These are phyloP conservation scores for Leptinotarsa texana DNA, from an alignment of 1,140 invertebrate species.

Conservation along the genomic window DNA sequence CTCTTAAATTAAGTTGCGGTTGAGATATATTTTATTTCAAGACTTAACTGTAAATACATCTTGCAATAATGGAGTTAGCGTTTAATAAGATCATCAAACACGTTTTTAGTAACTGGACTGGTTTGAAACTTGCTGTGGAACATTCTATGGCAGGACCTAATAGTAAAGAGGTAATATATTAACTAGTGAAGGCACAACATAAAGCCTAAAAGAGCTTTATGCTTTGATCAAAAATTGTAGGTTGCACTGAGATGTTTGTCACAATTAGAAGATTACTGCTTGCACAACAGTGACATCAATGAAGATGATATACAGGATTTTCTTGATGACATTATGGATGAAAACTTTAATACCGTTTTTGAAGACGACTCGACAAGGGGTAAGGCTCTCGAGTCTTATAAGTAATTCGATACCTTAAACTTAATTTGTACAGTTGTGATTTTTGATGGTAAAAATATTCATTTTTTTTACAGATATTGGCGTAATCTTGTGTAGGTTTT, in stretches of 20 bases:
- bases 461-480: conserved; percentile 55
- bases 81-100: conserved; percentile 64
- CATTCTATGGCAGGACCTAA: conserved; percentile 68
- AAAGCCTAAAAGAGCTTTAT: not conserved
- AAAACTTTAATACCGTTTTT: conserved; percentile 68
- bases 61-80: conserved; percentile 22
- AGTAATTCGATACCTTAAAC: no score
- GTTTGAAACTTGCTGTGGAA: conserved; percentile 65
- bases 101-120: conserved; percentile 69
- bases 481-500: conserved; percentile 56
- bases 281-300: conserved; percentile 61
- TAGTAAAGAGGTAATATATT: conserved; percentile 60
- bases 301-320: conserved; percentile 62
- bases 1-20: no score
- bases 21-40: no score
- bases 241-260: conserved; percentile 63
- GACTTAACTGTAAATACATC: not conserved
- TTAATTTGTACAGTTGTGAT: no score
- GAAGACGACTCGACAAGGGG: conserved; percentile 65
- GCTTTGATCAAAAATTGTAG: conserved; percentile 48
- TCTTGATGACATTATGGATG: conserved; percentile 67
- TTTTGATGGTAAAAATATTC: no score
- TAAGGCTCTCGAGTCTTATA: not conserved
- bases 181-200: not conserved
- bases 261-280: conserved; percentile 63